Conservation (phyloP, 1,140 invertebrate species). For the Tetragnatha versicolor region DNA sequence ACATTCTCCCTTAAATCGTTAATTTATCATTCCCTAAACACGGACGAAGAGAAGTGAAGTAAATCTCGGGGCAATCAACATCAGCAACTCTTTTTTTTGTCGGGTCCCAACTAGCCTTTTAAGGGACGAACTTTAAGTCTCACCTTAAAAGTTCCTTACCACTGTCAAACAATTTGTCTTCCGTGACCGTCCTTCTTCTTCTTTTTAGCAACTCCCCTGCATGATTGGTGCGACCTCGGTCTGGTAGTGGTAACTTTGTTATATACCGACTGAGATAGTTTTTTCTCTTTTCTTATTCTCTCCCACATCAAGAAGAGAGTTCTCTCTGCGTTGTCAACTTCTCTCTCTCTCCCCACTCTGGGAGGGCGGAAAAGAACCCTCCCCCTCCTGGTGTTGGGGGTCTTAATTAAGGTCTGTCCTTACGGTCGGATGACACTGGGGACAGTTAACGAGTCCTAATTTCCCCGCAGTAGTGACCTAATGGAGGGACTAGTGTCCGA, state of each 20-base stretch:
- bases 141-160: slow-evolving; percentile 48
- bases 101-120: slow-evolving; percentile 4
- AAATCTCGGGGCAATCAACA: slow-evolving; percentile 20
- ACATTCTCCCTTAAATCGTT: no score
- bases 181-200: background rate
- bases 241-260: slow-evolving; percentile 35
- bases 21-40: slow-evolving; percentile 30
- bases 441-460: slow-evolving; percentile 53
- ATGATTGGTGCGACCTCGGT: slow-evolving; percentile 43
- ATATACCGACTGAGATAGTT: background rate
- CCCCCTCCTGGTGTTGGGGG: slow-evolving; percentile 30
- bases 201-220: background rate
- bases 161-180: slow-evolving; percentile 53
- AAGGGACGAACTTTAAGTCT: slow-evolving; percentile 17
- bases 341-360: background rate
- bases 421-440: slow-evolving; percentile 35
- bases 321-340: slow-evolving; percentile 42
- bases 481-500: slow-evolving; percentile 17
- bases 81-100: slow-evolving; percentile 15
- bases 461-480: slow-evolving; percentile 48
- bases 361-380: slow-evolving; percentile 8
- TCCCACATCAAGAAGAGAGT: slow-evolving; percentile 2
- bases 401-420: slow-evolving; percentile 52
- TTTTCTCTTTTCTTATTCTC: slow-evolving; percentile 7
- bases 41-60: background rate